Percentiles rank a stretch among this genome's conserved stretches.
Evolutionary conservation across 30 jellyfish, hydroid and myxozoan genomes (phyloP).

Genomic region (Chironex yamaguchii): DNA sequence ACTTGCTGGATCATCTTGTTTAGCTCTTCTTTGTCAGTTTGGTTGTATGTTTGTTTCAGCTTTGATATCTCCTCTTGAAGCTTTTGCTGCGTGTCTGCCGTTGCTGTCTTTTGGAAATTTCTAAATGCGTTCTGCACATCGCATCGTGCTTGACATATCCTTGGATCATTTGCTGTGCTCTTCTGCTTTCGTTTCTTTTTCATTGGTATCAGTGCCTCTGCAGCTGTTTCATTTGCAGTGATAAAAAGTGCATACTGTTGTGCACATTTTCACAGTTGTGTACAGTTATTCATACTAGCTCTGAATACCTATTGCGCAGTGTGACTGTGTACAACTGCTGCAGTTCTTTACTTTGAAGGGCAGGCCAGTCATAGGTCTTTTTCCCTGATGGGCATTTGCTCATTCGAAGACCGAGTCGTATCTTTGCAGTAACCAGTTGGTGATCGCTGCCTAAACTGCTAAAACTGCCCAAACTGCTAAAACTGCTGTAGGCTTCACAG

Average conservation of each 20-base stretch:
- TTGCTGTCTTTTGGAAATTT: background rate
- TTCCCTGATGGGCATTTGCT: constrained; percentile 8
- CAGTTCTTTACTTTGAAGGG: background rate
- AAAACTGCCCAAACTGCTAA: constrained; percentile 19
- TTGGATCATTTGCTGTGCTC: background rate
- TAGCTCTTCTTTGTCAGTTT: background rate
- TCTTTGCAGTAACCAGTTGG: constrained; percentile 17
- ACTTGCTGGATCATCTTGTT: background rate
- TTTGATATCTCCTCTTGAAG: background rate
- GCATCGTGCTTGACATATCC: background rate
- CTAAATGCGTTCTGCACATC: background rate
- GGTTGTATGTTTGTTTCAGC: background rate
- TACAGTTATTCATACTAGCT: too few species aligned
- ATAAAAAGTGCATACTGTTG: too few species aligned
- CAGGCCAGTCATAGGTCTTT: constrained; percentile 25
- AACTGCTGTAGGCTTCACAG: constrained; percentile 31
- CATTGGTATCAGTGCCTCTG: background rate
- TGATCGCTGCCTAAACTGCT: constrained; percentile 53
- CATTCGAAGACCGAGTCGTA: constrained; percentile 12
- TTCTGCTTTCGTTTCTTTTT: background rate
- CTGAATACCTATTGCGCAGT: background rate
- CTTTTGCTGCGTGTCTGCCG: background rate
- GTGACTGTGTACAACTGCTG: background rate
- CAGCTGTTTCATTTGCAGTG: too few species aligned
- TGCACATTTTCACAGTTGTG: too few species aligned